phyloP scores from a whole-genome alignment of 1,140 invertebrate genomes.

The Halesus radiatus region DNA sequence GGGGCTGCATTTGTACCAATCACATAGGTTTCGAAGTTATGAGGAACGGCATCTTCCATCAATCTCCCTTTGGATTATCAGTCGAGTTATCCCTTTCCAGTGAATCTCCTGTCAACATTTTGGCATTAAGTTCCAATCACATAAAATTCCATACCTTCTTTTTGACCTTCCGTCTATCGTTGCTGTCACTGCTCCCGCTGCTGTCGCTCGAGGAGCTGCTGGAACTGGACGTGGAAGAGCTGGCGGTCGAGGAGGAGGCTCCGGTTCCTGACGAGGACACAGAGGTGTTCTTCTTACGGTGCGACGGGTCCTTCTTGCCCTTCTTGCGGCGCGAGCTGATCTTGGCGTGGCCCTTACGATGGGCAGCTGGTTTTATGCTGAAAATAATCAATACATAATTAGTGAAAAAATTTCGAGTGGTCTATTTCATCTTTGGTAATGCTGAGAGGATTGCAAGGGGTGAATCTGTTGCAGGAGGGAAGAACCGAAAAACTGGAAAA shows the following conservation, averaged over 20 bases:
- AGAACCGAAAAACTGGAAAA: too few relatives aligned
- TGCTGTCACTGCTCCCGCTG: slow-evolving; percentile 22
- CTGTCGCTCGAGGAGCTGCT: slow-evolving; percentile 29
- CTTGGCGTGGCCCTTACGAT: slow-evolving; percentile 53
- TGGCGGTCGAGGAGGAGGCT: slow-evolving; percentile 17
- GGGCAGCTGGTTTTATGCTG: slow-evolving; percentile 8
- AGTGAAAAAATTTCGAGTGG: too few relatives aligned
- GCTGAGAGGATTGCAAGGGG: too few relatives aligned
- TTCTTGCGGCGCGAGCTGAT: slow-evolving; percentile 49
- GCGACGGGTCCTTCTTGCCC: slow-evolving; percentile 13
- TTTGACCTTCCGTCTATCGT: slow-evolving; percentile 34
- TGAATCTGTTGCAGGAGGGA: too few relatives aligned
- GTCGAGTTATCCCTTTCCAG: too few relatives aligned
- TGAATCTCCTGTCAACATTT: too few relatives aligned
- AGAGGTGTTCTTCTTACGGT: background rate
- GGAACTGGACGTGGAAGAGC: slow-evolving; percentile 22
- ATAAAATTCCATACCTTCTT: slow-evolving; percentile 47
- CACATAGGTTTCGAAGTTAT: too few relatives aligned
- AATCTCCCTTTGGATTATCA: too few relatives aligned
- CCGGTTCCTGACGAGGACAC: slow-evolving; percentile 8
- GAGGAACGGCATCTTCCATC: too few relatives aligned
- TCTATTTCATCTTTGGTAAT: too few relatives aligned
- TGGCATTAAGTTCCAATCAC: too few relatives aligned
- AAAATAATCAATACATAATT: background rate
- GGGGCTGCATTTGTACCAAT: too few relatives aligned